These are phyloP conservation scores for Heteromurus nitidus DNA, from an alignment of 2,888 invertebrate genomes.

Conservation along the genomic window DNA sequence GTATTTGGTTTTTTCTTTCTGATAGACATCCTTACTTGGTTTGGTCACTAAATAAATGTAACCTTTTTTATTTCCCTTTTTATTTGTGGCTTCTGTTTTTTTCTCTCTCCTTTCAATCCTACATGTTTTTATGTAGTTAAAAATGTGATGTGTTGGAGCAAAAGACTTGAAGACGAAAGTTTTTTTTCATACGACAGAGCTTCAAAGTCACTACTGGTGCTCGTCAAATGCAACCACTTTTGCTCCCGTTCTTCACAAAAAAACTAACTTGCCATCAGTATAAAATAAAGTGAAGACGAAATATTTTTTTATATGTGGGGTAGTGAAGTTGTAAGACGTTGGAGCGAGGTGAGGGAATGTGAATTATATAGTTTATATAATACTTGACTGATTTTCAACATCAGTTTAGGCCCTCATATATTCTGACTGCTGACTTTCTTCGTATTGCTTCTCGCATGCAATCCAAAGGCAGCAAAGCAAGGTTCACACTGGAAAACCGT, in stretches of 20 bases:
- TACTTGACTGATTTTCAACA: conserved; percentile 56
- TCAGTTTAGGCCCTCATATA: conserved; percentile 35
- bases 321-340: no score
- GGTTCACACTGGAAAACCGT: conserved; percentile 45
- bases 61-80: conserved; percentile 52
- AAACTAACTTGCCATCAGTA: background rate
- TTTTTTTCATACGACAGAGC: background rate
- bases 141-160: background rate
- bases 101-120: conserved; percentile 4
- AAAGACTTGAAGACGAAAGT: no score
- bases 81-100: conserved; percentile 47
- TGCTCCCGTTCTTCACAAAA: conserved; percentile 52
- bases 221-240: conserved; percentile 32
- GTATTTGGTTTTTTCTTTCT: conserved; percentile 31
- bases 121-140: background rate
- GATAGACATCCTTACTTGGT: conserved; percentile 33
- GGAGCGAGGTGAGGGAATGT: conserved; percentile 28
- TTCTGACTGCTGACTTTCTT: conserved; percentile 23
- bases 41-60: conserved; percentile 19
- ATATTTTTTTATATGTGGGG: no score
- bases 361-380: conserved; percentile 32
- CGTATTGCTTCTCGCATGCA: conserved; percentile 19
- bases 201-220: conserved; percentile 1
- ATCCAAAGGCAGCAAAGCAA: background rate
- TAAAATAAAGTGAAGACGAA: no score